Evolutionary conservation across 2,888 invertebrate species (phyloP).

Genomic region (Drosophila stalkeri): DNA sequence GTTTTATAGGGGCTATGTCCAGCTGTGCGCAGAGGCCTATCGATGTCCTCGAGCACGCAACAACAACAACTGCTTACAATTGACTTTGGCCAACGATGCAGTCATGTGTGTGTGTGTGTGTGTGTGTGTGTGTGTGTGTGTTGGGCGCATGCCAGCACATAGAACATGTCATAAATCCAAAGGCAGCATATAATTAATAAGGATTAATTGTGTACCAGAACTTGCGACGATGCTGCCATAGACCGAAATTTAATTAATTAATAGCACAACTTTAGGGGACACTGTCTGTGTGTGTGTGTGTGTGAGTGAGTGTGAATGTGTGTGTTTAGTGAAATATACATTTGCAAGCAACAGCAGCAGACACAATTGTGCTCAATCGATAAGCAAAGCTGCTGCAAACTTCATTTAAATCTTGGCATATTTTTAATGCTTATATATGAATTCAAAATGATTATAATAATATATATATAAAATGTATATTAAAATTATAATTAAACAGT

Average conservation of each 20-base stretch:
- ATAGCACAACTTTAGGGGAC: constrained; percentile 72
- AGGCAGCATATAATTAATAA: constrained; percentile 78
- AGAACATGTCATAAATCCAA: constrained; percentile 79
- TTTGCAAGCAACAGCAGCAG: neutral
- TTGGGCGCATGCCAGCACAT: constrained; percentile 69
- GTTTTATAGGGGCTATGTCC: constrained; percentile 18
- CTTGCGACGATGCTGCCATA: constrained; percentile 52
- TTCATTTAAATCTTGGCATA: neutral
- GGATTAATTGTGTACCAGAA: constrained; percentile 80
- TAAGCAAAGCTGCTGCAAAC: constrained; percentile 7
- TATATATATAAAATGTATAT: neutral
- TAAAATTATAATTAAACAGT: neutral
- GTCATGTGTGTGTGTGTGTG: constrained; percentile 10
- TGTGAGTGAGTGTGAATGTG: neutral
- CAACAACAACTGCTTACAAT: constrained; percentile 52
- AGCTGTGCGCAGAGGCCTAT: constrained; percentile 46
- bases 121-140: constrained; percentile 29
- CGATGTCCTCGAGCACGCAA: constrained; percentile 45
- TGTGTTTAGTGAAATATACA: constrained; percentile 20
- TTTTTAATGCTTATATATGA: neutral
- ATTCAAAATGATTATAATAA: neutral
- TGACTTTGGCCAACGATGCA: constrained; percentile 52
- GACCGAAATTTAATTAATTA: constrained; percentile 80
- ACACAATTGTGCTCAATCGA: constrained; percentile 31
- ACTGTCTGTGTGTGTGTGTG: constrained; percentile 1